Percentiles rank a stretch among this genome's conserved stretches.
phyloP scores from a whole-genome alignment of 2,888 invertebrate genomes.

The Gerris lacustris region DNA sequence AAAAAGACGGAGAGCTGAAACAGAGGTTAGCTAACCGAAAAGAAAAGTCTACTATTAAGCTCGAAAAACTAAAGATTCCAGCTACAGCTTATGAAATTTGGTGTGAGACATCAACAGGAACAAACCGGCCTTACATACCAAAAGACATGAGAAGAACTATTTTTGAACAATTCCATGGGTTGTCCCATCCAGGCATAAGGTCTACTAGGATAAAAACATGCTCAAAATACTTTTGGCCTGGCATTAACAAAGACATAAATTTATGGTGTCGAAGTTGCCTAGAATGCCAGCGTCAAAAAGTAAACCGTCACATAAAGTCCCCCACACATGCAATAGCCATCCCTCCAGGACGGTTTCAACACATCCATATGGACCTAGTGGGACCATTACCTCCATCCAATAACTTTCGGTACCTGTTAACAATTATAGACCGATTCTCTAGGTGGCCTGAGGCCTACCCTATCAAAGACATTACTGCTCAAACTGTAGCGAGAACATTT shows the following conservation, averaged over 20 bases:
- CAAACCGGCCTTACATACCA: conserved; percentile 21
- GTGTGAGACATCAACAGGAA: conserved; percentile 25
- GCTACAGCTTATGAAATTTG: background rate
- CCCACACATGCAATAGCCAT: conserved; percentile 29
- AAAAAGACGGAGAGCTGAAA: background rate
- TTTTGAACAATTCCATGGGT: conserved; percentile 28
- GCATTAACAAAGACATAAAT: conserved; percentile 33
- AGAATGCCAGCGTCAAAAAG: conserved; percentile 34
- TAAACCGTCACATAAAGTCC: conserved; percentile 32
- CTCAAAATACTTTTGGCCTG: conserved; percentile 36
- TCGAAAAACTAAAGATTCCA: background rate
- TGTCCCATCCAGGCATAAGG: conserved; percentile 30
- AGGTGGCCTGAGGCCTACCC: conserved; percentile 37
- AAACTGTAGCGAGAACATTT: conserved; percentile 35
- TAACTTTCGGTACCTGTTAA: conserved; percentile 33
- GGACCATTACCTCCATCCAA: conserved; percentile 22
- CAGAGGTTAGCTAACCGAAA: background rate
- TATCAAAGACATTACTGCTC: conserved; percentile 35
- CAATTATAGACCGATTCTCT: conserved; percentile 34
- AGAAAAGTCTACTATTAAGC: background rate
- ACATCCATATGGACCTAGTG: too few relatives aligned
- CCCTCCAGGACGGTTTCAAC: conserved; percentile 32
- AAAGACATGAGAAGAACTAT: conserved; percentile 15
- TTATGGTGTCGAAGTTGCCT: conserved; percentile 34
- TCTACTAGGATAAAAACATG: conserved; percentile 32